Base-by-base conservation (phyloP, 2,888 invertebrate species). In the Trichogramma dendrolimi region DNA sequence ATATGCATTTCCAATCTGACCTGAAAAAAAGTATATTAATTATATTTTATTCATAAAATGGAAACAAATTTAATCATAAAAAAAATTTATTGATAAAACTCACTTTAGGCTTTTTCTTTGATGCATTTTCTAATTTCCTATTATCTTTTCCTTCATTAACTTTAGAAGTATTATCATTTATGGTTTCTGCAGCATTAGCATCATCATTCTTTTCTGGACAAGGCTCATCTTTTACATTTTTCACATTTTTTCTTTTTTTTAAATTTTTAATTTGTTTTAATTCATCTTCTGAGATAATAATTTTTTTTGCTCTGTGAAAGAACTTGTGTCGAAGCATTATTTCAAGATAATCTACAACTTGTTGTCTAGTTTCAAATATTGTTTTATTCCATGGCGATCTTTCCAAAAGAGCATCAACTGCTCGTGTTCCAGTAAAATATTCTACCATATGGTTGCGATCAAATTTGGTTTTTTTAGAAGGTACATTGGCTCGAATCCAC, bases 1-100 rank as follows among this genome's bases (percentile, higher is more conserved):
- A 93, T 86, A 80, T 97, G 97, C 94, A 97, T 96, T 78, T 96
- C 95, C n/a, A 99, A 82, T 50, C 96, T 90, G 59, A 98, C 78
- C 81, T 81, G 63, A 52, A 70, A 62, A 57, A 64, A 66, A 58
- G 55, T 6, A 6, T 61, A 64, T 54, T 8, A 48, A 53, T 52
- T 49, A 40, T 42, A 1, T 14, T 44, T 60, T 58, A 58, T 54
- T 44, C 55, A 38, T 51, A 61, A 11, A 39, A 64, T 56, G 42
- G 14, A 27, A 11, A 50, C 11, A 41, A 14, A 52, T 55, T 51
- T 41, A 51, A 46, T 46, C 4, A 40, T 14, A 5, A 46, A 49
- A 50, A 14, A 14, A 43, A 49, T 57, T 2, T 57, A 55, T 48
- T 41, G 7, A 8, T 11, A 49, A 79, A 8, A 68, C 76, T 72